Evolutionary conservation across 1,140 invertebrate genomes (phyloP).

Genomic region (Drosophila parabipectinata): DNA sequence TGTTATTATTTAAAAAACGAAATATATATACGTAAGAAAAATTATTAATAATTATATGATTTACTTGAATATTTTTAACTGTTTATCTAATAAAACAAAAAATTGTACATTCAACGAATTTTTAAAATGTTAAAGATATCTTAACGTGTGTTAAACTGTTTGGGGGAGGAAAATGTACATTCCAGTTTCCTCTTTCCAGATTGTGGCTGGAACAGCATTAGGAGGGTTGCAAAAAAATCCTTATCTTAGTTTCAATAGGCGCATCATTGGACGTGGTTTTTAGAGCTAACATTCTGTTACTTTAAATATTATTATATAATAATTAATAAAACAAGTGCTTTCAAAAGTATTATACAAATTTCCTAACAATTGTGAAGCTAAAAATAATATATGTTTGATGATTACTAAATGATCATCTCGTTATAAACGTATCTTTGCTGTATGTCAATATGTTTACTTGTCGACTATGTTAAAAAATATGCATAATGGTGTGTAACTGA

Average conservation of each 20-base stretch:
- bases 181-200: slow-evolving; percentile 25
- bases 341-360: neutral
- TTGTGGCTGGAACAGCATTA: slow-evolving; percentile 10
- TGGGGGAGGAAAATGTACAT: slow-evolving; percentile 21
- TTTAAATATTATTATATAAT: slow-evolving; percentile 8
- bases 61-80: too few species aligned
- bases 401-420: too few species aligned
- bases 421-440: too few species aligned
- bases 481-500: too few species aligned
- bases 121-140: neutral
- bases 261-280: slow-evolving; percentile 11
- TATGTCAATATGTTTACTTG: too few species aligned
- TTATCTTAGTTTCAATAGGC: slow-evolving; percentile 15
- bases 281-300: neutral
- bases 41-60: too few species aligned
- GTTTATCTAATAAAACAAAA: too few species aligned
- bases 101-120: neutral
- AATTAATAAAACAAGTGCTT: too few species aligned
- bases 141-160: neutral
- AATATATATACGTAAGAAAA: too few species aligned
- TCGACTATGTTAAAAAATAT: too few species aligned
- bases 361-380: neutral
- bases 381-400: neutral
- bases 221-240: slow-evolving; percentile 7
- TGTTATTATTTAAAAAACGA: too few species aligned